Conservation (phyloP, 2,888 invertebrate species). For the Scrobipalpa atriplicella region DNA sequence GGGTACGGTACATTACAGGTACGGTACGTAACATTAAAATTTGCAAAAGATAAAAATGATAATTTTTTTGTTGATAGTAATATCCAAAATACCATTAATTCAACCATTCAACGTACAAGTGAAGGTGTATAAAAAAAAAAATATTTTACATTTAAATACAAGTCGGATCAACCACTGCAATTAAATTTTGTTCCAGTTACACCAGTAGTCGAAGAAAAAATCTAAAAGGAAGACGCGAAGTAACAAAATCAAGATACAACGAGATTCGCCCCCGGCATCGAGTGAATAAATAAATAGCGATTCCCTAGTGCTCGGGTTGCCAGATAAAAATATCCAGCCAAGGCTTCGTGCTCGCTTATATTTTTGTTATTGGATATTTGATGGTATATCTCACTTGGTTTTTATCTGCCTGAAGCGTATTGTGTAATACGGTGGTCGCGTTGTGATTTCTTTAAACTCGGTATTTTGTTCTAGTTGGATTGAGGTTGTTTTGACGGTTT, state of each 20-base stretch:
- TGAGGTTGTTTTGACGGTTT: slow-evolving; percentile 10
- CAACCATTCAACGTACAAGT: not conserved
- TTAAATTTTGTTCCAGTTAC: slow-evolving; percentile 7
- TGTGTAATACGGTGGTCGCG: slow-evolving; percentile 13
- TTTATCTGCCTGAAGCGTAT: slow-evolving; percentile 18
- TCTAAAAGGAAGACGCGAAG: slow-evolving; percentile 16
- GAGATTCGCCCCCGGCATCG: slow-evolving; percentile 23
- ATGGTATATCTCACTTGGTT: slow-evolving; percentile 19
- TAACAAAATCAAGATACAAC: slow-evolving; percentile 32
- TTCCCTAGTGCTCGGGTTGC: slow-evolving; percentile 22
- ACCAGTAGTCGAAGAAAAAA: slow-evolving; percentile 19
- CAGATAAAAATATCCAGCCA: slow-evolving; percentile 19
- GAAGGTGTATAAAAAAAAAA: not conserved
- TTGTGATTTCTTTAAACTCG: not conserved
- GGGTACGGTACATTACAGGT: too few relatives aligned
- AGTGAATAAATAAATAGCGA: slow-evolving; percentile 34
- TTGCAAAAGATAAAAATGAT: too few relatives aligned
- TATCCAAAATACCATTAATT: too few relatives aligned
- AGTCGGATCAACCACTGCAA: not conserved
- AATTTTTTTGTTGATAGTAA: too few relatives aligned
- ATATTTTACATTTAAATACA: not conserved
- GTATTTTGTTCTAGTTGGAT: not conserved
- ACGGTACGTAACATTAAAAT: too few relatives aligned
- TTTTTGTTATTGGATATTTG: slow-evolving; percentile 22
- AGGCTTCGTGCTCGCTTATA: slow-evolving; percentile 16